Conservation (phyloP, 2,113 vertebrate species). For the Eulacestoma nigropectus region DNA sequence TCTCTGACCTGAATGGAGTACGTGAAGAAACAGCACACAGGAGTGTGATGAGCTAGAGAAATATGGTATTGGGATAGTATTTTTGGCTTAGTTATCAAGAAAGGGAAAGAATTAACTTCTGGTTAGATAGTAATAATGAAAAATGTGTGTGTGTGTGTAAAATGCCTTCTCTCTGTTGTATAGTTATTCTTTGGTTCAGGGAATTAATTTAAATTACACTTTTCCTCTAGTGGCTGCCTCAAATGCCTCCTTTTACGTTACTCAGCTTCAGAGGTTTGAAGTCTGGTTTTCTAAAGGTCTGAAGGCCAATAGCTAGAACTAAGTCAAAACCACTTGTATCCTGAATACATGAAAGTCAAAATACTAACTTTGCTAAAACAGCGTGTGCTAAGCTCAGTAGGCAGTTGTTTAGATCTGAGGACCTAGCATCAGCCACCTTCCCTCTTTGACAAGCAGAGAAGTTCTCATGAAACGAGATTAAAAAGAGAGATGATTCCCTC, state of each 20-base stretch:
- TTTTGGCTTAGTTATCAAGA: not conserved
- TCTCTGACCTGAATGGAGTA: not conserved
- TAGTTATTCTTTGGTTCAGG: not conserved
- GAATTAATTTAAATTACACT: not conserved
- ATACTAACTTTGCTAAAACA: not conserved
- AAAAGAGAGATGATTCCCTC: not conserved
- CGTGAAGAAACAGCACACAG: not conserved
- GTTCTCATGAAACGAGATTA: not conserved
- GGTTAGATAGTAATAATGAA: not conserved
- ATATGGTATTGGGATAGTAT: not conserved
- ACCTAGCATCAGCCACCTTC: not conserved
- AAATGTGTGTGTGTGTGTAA: not conserved
- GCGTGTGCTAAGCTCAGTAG: not conserved
- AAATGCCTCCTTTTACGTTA: not conserved
- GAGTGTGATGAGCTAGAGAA: not conserved
- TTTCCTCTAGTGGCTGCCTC: not conserved
- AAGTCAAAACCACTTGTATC: not conserved
- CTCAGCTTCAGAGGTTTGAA: not conserved
- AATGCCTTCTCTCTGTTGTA: not conserved
- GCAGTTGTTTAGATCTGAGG: not conserved
- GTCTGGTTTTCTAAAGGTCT: not conserved
- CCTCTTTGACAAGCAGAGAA: not conserved
- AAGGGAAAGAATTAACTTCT: not conserved
- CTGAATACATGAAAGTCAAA: not conserved
- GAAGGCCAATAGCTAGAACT: not conserved